Percentiles rank a stretch among this genome's conserved stretches.
Conservation (phyloP, 2,888 invertebrate genomes). For the Toxonevra muliebris region DNA sequence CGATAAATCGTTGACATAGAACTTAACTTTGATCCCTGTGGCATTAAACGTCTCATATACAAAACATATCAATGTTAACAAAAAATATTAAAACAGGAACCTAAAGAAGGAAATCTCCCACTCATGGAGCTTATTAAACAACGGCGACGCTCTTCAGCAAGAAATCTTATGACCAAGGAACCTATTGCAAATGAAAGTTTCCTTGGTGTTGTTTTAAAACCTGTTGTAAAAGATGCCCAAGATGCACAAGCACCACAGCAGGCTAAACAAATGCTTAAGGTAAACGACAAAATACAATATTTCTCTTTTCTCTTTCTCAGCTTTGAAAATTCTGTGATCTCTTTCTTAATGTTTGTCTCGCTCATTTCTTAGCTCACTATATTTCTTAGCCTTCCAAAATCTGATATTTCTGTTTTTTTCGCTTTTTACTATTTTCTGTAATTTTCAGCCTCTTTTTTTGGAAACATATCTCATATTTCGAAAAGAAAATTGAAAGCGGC, state of each 20-base stretch:
- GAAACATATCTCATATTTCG: not conserved
- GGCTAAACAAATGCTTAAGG: slow-evolving; percentile 59
- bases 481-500: not conserved
- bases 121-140: slow-evolving; percentile 53
- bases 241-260: slow-evolving; percentile 60
- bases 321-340: slow-evolving; percentile 7
- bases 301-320: slow-evolving; percentile 24
- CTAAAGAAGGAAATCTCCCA: slow-evolving; percentile 45
- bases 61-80: not conserved
- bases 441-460: slow-evolving; percentile 6
- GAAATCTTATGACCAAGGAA: slow-evolving; percentile 63
- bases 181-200: slow-evolving; percentile 69
- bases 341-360: not conserved
- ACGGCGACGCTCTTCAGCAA: slow-evolving; percentile 62
- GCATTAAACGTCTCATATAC: too few species aligned
- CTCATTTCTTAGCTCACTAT: slow-evolving; percentile 9
- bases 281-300: slow-evolving; percentile 42
- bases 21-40: too few species aligned
- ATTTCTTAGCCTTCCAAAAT: slow-evolving; percentile 1
- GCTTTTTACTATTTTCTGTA: slow-evolving; percentile 9
- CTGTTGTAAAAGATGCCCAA: slow-evolving; percentile 66
- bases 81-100: not conserved
- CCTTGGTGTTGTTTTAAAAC: slow-evolving; percentile 71
- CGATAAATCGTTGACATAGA: too few species aligned
- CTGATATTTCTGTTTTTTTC: slow-evolving; percentile 18